phyloP scores from a whole-genome alignment of 2,113 vertebrate genomes.

The Ctenodactylus gundi region DNA sequence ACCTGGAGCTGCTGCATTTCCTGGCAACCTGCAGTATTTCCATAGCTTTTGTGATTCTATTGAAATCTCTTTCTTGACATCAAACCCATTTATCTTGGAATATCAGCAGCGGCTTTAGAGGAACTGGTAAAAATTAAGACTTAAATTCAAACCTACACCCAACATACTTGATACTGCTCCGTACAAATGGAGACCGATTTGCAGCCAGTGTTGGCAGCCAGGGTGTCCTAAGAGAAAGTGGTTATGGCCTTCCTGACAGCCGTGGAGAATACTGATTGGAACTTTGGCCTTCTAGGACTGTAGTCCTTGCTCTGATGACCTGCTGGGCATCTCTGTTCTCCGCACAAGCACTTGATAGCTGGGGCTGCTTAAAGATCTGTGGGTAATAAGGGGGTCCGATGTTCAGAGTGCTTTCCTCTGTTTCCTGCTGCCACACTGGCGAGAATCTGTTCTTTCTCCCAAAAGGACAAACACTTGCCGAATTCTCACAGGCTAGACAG shows the following conservation, averaged over 20 bases:
- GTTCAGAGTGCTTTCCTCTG: background rate
- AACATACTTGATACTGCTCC: constrained; percentile 34
- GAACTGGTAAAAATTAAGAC: constrained; percentile 49
- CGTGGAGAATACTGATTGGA: background rate
- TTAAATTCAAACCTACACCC: constrained; percentile 28
- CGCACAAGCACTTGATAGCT: background rate
- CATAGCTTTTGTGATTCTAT: background rate
- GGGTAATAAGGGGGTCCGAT: background rate
- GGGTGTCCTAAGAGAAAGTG: constrained; percentile 4
- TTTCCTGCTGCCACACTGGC: background rate
- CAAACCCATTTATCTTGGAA: constrained; percentile 44
- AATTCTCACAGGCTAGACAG: background rate
- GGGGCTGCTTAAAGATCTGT: background rate
- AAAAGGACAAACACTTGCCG: background rate
- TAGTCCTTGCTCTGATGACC: background rate
- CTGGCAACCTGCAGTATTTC: constrained; percentile 42
- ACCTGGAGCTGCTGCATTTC: background rate
- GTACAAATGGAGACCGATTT: constrained; percentile 5
- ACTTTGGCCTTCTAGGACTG: background rate
- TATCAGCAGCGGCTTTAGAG: constrained; percentile 46
- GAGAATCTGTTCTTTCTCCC: background rate
- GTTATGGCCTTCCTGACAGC: background rate
- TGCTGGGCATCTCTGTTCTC: background rate
- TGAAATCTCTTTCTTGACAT: constrained; percentile 44
- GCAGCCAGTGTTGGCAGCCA: constrained; percentile 38